A percentile compares a stretch with the other conserved stretches of the same genome.
These are phyloP conservation scores for Clytia hemisphaerica DNA, from an alignment of 30 jellyfish, hydroid and myxozoan genomes.

Conservation along the genomic window DNA sequence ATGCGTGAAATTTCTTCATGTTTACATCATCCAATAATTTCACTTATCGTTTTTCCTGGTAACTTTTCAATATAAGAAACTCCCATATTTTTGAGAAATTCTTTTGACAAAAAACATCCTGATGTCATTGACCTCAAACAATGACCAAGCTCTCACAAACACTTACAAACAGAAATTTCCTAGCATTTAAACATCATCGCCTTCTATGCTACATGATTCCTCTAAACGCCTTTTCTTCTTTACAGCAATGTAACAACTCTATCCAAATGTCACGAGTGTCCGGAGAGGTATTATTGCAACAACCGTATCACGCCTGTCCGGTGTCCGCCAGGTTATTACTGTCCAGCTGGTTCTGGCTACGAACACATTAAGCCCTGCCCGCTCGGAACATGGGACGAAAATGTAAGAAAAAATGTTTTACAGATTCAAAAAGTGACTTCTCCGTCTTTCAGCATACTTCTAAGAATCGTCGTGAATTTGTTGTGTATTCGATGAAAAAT, in stretches of 20 bases:
- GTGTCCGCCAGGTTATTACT: conserved; percentile 83
- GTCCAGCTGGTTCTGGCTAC: conserved; percentile 63
- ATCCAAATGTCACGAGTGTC: conserved; percentile 63
- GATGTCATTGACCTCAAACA: no score
- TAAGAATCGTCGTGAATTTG: no score
- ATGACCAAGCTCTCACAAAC: no score
- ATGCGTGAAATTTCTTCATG: no score
- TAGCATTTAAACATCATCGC: not conserved
- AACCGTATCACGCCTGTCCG: conserved; percentile 64
- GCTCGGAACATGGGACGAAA: conserved; percentile 82
- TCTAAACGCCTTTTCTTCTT: conserved; percentile 2
- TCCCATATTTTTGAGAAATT: no score
- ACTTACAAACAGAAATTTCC: not conserved
- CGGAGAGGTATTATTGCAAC: conserved; percentile 74
- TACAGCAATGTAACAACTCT: conserved; percentile 79
- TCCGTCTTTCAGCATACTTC: not conserved
- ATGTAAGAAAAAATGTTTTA: conserved; percentile 38
- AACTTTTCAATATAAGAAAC: no score
- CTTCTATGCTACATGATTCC: not conserved
- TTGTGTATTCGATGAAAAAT: no score
- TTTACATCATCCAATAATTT: no score
- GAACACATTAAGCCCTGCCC: conserved; percentile 82
- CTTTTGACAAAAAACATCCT: no score
- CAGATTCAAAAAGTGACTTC: not conserved
- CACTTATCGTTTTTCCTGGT: no score